Evolutionary conservation across 2,797 vertebrate genomes (phyloP), one percentile per base, ranked within the genome.

Genomic region (Sebastes kiyomatsui): DNA sequence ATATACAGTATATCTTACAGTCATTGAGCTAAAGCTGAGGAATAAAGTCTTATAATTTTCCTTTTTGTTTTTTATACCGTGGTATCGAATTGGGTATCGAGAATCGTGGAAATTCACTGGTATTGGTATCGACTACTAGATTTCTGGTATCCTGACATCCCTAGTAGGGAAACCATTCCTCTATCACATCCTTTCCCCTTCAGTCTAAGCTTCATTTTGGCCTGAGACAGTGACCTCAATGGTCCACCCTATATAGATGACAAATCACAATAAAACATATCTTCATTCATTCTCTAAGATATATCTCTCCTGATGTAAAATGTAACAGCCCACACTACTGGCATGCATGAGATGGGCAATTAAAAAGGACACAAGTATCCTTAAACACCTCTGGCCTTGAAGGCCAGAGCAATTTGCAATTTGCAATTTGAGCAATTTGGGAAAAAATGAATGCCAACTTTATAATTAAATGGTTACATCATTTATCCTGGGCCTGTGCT

Each of bases 131-230:
- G 16, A 18, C 42, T 46, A 18, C 42, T 46, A 18, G 14, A 46
- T 46, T 46, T 46, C 42, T 46, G 42, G 1, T 2, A 46, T 46
- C 42, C 3, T 46, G 42, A 18, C 1, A 46, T 46, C 42, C 2
- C 42, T 18, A 46, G 14, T 18, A 16, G 42, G 42, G 42, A 18
- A 46, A 18, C 42, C 46, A 0, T 49, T 49, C 46, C 46, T 79
- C 72, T 73, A 67, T 85, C 46, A 76, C 58, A 66, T 70, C 58
- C 66, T 70, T 67, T 77, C 60, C 74, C 61, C 52, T 64, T 3
- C 59, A 73, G 67, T 6, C 28, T 56, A 4, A 80, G 28, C 22
- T 88, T 83, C 56, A 87, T 83, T 81, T 75, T 84, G 52, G 70
- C 81, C 75, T 75, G 13, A 20, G 22, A 83, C 71, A 49, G 72